Evolutionary conservation across 2,797 vertebrate species (phyloP).

Genomic region (Crocodylus rhombifer): DNA sequence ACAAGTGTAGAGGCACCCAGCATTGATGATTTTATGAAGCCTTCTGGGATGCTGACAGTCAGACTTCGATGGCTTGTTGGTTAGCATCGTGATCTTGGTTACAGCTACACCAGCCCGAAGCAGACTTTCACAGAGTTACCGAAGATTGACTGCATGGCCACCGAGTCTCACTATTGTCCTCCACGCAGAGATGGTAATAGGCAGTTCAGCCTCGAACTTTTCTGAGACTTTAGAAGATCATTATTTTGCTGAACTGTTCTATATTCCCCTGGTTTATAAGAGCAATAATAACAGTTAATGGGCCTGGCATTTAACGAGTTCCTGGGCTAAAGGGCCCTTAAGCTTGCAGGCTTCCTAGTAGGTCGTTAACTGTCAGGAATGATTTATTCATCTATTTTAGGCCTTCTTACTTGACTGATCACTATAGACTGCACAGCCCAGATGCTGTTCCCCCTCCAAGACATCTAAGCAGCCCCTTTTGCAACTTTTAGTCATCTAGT

Average conservation of each 20-base stretch:
- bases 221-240: background rate
- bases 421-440: background rate
- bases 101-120: background rate
- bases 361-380: constrained; percentile 45
- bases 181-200: accelerated
- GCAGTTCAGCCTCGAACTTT: background rate
- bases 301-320: constrained; percentile 41
- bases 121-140: accelerated
- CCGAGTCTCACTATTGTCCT: background rate
- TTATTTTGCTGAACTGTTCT: background rate
- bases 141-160: background rate
- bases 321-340: constrained; percentile 27
- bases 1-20: too few relatives aligned
- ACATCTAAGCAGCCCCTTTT: background rate
- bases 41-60: background rate
- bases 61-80: background rate
- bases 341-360: constrained; percentile 38
- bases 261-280: background rate
- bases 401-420: background rate
- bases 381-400: constrained; percentile 37
- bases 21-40: too few relatives aligned
- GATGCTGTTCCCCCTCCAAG: background rate
- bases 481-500: background rate
- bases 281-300: background rate
- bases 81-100: background rate